These are phyloP conservation scores for Crambe crambe DNA, from an alignment of 37 sponge, comb jelly and placozoan genomes.

Conservation along the genomic window DNA sequence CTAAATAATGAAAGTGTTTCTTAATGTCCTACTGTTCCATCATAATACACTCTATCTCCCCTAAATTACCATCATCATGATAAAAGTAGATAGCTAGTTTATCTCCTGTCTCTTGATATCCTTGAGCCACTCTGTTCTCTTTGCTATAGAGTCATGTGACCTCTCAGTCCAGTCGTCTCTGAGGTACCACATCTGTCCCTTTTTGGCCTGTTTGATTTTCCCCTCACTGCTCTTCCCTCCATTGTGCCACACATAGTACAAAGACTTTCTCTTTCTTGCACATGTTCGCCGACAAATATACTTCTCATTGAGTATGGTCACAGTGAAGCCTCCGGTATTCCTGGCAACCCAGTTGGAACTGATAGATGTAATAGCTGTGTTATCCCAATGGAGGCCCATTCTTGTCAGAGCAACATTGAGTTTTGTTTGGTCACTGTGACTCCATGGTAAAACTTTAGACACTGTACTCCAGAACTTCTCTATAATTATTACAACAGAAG, in stretches of 20 bases:
- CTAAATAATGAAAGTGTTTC: too few relatives aligned
- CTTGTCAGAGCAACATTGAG: constrained; percentile 2
- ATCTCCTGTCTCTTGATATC: background rate
- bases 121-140: constrained; percentile 8
- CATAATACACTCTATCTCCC: too few relatives aligned
- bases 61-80: too few relatives aligned
- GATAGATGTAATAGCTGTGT: too few relatives aligned
- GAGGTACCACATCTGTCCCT: constrained; percentile 9
- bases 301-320: constrained; percentile 1
- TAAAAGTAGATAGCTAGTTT: too few relatives aligned
- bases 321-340: background rate
- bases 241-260: constrained; percentile 26
- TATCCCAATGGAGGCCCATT: background rate
- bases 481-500: too few relatives aligned
- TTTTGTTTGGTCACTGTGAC: constrained; percentile 11
- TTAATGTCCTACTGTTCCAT: too few relatives aligned
- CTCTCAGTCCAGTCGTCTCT: constrained; percentile 6
- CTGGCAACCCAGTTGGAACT: constrained; percentile 1
- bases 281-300: constrained; percentile 13
- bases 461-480: constrained; percentile 7
- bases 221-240: constrained; percentile 7
- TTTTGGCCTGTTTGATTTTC: background rate
- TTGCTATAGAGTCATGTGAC: background rate
- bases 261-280: background rate
- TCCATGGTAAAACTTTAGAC: background rate